Conservation (phyloP, 2,888 invertebrate species). For the Homarus gammarus region DNA sequence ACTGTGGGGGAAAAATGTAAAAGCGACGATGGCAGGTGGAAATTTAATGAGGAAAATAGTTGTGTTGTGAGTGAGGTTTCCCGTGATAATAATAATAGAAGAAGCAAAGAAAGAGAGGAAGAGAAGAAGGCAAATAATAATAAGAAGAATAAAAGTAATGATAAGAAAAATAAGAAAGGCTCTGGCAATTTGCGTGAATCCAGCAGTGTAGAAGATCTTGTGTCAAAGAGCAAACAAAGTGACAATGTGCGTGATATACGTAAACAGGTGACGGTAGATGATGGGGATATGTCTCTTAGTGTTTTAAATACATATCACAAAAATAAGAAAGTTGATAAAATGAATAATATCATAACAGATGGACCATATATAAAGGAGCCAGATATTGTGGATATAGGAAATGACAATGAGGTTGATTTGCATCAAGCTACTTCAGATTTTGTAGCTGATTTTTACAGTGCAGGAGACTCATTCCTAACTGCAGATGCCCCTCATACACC, state of each 20-base stretch:
- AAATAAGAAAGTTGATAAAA: slow-evolving; percentile 43
- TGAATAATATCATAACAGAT: slow-evolving; percentile 26
- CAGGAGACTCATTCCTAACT: slow-evolving; percentile 49
- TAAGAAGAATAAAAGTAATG: slow-evolving; percentile 53
- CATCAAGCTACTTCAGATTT: slow-evolving; percentile 48
- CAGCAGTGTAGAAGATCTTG: slow-evolving; percentile 74
- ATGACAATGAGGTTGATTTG: slow-evolving; percentile 34
- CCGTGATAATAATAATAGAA: slow-evolving; percentile 40
- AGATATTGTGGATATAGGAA: neutral
- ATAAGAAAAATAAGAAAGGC: slow-evolving; percentile 43
- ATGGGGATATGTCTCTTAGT: slow-evolving; percentile 64
- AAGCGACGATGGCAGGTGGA: neutral
- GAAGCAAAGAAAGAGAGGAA: slow-evolving; percentile 42
- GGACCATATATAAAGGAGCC: slow-evolving; percentile 23
- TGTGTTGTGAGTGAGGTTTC: neutral
- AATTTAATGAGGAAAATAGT: slow-evolving; percentile 34
- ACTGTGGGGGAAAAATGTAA: slow-evolving; percentile 27
- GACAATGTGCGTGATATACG: slow-evolving; percentile 63
- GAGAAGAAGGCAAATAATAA: slow-evolving; percentile 48
- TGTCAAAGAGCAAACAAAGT: slow-evolving; percentile 71
- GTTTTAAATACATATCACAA: slow-evolving; percentile 50
- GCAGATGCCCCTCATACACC: slow-evolving; percentile 18
- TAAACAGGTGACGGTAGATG: slow-evolving; percentile 73
- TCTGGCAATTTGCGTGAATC: slow-evolving; percentile 63
- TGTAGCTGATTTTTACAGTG: slow-evolving; percentile 65